Base-by-base conservation (phyloP, 2,888 invertebrate genomes). In the Atrina japonica region DNA sequence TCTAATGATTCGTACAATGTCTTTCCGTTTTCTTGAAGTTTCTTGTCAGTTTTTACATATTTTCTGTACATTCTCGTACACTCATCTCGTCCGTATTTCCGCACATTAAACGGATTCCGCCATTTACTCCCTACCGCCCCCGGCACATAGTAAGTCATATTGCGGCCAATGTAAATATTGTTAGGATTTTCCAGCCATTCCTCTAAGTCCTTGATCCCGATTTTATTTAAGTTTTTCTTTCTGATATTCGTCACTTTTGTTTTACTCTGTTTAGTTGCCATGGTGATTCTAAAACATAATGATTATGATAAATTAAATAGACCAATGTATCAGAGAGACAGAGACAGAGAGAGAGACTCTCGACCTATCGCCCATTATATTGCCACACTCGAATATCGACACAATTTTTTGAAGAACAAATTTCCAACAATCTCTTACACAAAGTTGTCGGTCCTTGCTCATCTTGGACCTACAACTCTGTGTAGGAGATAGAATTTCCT, bases 101-200 rank as follows among this genome's bases (percentile, higher is more conserved):
- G 63, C 3, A 56, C 59, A 29, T 69, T 63, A 50, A 76, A 79
- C 6, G 81, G 81, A 29, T 81, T 81, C 14, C 66, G 55, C 78
- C 78, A 81, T 35, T 76, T 78, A 55, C 81, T 81, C 1, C 76
- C 77, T 0, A 72, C 69, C 16, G 81, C 78, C 6, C 78, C 78
- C 0, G 73, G 73, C 0, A 81, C 78, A 47, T 77, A 79, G 23
- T 45, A 58, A 0, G 78, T 75, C 78, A 79, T 81, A 43, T 75
- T 56, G 1, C 81, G 67, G 5, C 78, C 81, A 21, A 81, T 79
- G 63, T 81, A 81, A 3, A 81, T 59, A 47, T 81, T 61, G 43
- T 74, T 68, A 1, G 76, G 72, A 43, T 74, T 35, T 16, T 63
- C 50, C 6, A 76, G 29, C 81, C 81, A 81, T 18, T 81, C 73